Evolutionary conservation across 2,797 vertebrate species (phyloP).

Genomic region (Onychomys arenicola): DNA sequence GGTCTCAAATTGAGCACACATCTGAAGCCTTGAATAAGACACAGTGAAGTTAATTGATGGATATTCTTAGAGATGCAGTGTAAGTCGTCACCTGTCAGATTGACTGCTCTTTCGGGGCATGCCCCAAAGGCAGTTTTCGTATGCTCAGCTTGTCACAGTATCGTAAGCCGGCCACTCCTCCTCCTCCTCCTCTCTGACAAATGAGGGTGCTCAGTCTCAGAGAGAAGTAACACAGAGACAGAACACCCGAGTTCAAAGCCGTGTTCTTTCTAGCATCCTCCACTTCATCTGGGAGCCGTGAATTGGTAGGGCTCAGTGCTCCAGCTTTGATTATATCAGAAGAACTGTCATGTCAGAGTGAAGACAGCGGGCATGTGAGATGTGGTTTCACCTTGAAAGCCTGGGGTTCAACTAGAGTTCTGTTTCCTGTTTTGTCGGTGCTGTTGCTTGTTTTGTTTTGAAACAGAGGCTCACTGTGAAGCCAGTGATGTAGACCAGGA

Average conservation of each 20-base stretch:
- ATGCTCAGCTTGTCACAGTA: not conserved
- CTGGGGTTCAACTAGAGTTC: not conserved
- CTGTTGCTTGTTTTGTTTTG: not conserved
- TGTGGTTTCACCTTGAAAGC: not conserved
- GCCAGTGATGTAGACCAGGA: too few species aligned
- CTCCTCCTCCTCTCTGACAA: not conserved
- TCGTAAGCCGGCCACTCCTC: not conserved
- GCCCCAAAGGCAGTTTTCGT: not conserved
- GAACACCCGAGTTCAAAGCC: not conserved
- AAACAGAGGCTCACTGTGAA: not conserved
- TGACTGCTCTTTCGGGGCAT: not conserved
- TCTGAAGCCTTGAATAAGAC: not conserved
- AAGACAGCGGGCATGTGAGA: not conserved
- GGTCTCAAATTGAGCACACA: not conserved
- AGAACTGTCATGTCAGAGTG: not conserved
- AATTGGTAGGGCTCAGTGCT: not conserved
- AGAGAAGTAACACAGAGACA: not conserved
- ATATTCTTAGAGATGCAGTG: not conserved
- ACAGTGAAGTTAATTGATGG: not conserved
- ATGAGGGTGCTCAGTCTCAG: not conserved
- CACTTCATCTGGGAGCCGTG: not conserved
- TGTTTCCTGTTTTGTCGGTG: not conserved
- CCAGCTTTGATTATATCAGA: not conserved
- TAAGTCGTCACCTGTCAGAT: not conserved
- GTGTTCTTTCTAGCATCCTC: not conserved